These are phyloP conservation scores for Drosophila pallidifrons DNA, from an alignment of 1,140 invertebrate species.

Conservation along the genomic window DNA sequence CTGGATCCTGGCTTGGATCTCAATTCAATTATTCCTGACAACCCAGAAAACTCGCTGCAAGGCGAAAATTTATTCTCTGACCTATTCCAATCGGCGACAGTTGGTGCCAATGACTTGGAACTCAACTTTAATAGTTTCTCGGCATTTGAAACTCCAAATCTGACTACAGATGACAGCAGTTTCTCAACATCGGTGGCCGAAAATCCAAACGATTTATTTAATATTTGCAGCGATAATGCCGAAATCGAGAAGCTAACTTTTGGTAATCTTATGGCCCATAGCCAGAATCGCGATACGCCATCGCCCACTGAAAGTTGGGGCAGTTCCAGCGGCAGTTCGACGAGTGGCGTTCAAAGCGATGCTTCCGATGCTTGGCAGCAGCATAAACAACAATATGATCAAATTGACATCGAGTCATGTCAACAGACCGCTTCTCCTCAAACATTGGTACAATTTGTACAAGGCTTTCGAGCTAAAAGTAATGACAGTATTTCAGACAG, in stretches of 20 bases:
- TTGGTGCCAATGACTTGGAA: conserved; percentile 42
- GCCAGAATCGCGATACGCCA: conserved; percentile 61
- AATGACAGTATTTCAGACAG: conserved; percentile 32
- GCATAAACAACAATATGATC: conserved; percentile 7
- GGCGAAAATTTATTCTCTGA: conserved; percentile 44
- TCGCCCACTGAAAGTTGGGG: conserved; percentile 75
- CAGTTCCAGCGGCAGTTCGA: conserved; percentile 64
- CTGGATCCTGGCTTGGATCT: conserved; percentile 64
- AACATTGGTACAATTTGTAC: neutral
- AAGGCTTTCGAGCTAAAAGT: conserved; percentile 5
- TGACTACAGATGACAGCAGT: conserved; percentile 3
- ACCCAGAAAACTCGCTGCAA: conserved; percentile 8
- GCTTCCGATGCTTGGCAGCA: conserved; percentile 52
- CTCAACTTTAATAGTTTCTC: conserved; percentile 49
- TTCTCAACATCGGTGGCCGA: conserved; percentile 15
- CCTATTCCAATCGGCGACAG: conserved; percentile 26
- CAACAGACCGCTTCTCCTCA: conserved; percentile 5
- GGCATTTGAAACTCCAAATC: conserved; percentile 9
- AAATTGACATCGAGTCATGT: conserved; percentile 26
- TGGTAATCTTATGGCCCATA: conserved; percentile 44
- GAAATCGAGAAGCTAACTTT: conserved; percentile 53
- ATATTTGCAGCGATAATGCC: conserved; percentile 53
- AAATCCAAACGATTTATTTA: conserved; percentile 55
- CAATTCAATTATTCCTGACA: conserved; percentile 48
- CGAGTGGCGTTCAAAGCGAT: conserved; percentile 75